Conservation (phyloP, 2,888 invertebrate species). For the Athalia cordata region DNA sequence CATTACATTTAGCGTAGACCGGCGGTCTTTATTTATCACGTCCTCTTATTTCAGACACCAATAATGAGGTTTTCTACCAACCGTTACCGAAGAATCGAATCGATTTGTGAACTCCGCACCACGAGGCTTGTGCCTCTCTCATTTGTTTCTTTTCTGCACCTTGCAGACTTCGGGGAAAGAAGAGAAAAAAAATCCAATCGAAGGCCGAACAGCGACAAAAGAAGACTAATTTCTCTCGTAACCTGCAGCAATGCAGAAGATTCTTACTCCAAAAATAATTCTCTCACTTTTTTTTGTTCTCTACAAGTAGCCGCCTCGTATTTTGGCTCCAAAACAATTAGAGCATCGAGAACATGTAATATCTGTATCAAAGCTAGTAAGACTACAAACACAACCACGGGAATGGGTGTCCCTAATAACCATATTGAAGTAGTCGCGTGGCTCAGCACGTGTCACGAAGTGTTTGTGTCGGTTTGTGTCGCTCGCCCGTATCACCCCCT, state of each 20-base stretch:
- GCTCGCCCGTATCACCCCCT: slow-evolving; percentile 60
- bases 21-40: no score
- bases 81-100: slow-evolving; percentile 31
- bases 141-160: neutral
- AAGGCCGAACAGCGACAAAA: no score
- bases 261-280: neutral
- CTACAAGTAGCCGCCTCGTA: neutral
- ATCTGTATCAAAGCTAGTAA: slow-evolving; percentile 36
- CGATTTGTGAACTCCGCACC: slow-evolving; percentile 11
- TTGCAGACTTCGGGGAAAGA: neutral
- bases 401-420: no score
- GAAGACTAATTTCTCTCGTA: no score
- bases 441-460: slow-evolving; percentile 69
- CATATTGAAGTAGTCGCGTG: slow-evolving; percentile 12
- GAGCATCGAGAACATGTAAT: slow-evolving; percentile 26
- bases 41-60: neutral
- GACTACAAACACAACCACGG: neutral
- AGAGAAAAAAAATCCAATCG: neutral
- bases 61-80: neutral
- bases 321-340: neutral
- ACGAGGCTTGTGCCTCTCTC: neutral
- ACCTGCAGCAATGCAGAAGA: no score
- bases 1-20: no score
- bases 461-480: slow-evolving; percentile 74
- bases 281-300: neutral